These are phyloP conservation scores for Drosophila ironensis DNA, from an alignment of 1,140 invertebrate species.

Conservation along the genomic window DNA sequence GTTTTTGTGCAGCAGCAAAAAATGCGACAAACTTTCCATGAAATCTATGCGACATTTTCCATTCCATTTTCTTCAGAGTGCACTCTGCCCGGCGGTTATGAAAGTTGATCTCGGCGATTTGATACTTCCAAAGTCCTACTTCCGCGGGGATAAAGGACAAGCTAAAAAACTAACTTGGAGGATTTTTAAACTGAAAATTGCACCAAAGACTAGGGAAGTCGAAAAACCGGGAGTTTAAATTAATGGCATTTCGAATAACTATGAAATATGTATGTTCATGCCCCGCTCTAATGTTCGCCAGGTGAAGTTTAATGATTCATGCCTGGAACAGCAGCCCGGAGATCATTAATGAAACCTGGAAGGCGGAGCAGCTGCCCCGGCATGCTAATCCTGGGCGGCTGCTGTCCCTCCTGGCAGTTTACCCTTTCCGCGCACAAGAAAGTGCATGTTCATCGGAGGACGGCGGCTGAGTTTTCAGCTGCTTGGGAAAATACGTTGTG, in stretches of 20 bases:
- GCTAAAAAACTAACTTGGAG: no score
- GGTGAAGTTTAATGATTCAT: not conserved
- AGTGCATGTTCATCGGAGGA: conserved; percentile 15
- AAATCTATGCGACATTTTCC: conserved; percentile 34
- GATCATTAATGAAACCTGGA: conserved; percentile 39
- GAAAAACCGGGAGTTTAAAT: not conserved
- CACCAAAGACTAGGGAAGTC: no score
- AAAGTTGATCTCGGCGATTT: conserved; percentile 49
- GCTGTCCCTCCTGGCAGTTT: conserved; percentile 16
- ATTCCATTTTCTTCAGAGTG: conserved; percentile 30
- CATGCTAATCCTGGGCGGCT: conserved; percentile 13
- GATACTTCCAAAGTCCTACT: conserved; percentile 23
- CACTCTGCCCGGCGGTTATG: conserved; percentile 38
- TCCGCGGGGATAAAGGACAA: not conserved
- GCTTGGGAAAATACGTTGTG: conserved; percentile 70
- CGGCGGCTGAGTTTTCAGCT: conserved; percentile 41
- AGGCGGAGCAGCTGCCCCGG: conserved; percentile 19
- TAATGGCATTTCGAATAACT: not conserved
- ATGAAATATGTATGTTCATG: not conserved
- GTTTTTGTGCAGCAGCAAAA: conserved; percentile 58
- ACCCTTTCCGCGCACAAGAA: conserved; percentile 24
- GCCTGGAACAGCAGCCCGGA: not conserved
- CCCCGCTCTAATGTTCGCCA: not conserved
- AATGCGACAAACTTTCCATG: conserved; percentile 17
- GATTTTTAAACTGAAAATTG: no score